Base-by-base conservation (phyloP, 2,113 vertebrate species). In the Phalacrocorax aristotelis region DNA sequence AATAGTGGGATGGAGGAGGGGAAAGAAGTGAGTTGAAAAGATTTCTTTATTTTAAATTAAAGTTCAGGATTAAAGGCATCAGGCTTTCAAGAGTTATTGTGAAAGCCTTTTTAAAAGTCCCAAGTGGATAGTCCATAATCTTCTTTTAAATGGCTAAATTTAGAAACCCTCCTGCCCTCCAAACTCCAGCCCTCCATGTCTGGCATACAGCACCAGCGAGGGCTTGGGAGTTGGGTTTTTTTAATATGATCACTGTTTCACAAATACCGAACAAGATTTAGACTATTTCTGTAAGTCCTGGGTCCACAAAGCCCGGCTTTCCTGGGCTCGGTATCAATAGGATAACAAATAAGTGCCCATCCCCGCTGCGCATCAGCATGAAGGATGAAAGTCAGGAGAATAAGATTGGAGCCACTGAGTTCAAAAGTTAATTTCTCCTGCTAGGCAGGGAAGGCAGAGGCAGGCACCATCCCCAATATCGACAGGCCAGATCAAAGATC, bases 21-120 rank as follows among this genome's bases (percentile, higher is more conserved):
- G 86, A 74, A 44, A 81, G 84, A 97, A 80, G 90, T 34, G 23
- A 95, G 95, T 93, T 93, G 96, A 97, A 98, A 98, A 98, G 96
- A 97, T 97, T 97, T 96, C 98, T 98, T 98, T 97, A 96, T 97
- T 98, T 98, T 98, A 98, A 98, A 98, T 98, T 98, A 98, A 98
- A 98, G 96, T 98, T 98, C 95, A 97, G 97, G 98, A 98, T 98
- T 98, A 98, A 97, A 98, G 95, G 97, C 97, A 97, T 93, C 80
- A 84, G 88, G 93, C 97, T 98, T 97, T 97, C 96, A 91, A 93
- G 97, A 96, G 98, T 97, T 96, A 97, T 95, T 95, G 91, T 94
- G 95, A 97, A 98, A 97, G 93, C 96, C 94, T 97, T 98, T 98
- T 96, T 76, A 93, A 95, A 96, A 97, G 97, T 98, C 98, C 97